Evolutionary conservation across 2,113 vertebrate genomes (phyloP), one percentile per base, ranked within the genome.

Genomic region (Myotis brandtii): DNA sequence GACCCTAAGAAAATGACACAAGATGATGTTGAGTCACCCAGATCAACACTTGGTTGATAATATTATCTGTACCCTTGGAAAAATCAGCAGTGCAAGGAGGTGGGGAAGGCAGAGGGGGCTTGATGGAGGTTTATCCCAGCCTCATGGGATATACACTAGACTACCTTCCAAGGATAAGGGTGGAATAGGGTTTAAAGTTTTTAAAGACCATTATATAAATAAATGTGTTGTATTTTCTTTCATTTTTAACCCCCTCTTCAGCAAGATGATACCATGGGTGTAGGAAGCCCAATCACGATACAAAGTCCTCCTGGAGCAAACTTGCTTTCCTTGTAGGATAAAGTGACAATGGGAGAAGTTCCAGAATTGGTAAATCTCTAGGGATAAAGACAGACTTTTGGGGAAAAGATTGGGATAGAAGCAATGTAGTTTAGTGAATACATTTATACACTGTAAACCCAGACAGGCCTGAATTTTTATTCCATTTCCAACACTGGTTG

Each of bases 1-100:
- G 12, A 16, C 98, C 98, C 98, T 98, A 86, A 27, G 85, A 52
- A 90, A 85, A 97, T 89, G 34, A 96, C 72, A 82, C 8, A 64
- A 43, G 73, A 76, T 87, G 30, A 92, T 43, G 9, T 37, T 43
- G 23, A 43, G 14, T 88, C 40, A 48, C 17, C 37, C 14, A 73
- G 43, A 85, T 12, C 30, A 56, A 62, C 3, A 25, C 9, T 16
- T 52, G 34, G 21, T 48, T 69, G 4, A 34, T 40, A 59, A 73
- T n/a, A 89, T 48, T 13, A 82, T 27, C 54, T 62, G 23, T 76
- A 34, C 6, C 10, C 62, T 79, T 73, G 34, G 75, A 2, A 54
- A 73, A 59, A 43, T 59, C 50, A 93, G 30, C 6, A 81, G 23
- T 2, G 4, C 9, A 12, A 62, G 34, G 62, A 85, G 20, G 6